Evolutionary conservation across 2,113 vertebrate genomes (phyloP).

Genomic region (Sorex araneus): DNA sequence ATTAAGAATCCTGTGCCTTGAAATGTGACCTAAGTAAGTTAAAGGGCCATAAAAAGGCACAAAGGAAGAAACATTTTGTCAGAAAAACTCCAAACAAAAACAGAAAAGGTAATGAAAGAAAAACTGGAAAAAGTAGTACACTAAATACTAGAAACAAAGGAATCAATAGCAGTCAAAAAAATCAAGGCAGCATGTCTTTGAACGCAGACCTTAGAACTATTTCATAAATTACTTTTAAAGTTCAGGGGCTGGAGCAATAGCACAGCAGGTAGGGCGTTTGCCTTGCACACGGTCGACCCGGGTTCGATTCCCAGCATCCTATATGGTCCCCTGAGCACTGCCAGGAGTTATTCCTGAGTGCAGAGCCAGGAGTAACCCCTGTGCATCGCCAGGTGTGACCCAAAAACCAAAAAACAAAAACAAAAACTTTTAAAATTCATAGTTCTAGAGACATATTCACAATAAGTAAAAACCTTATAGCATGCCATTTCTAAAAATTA

Average conservation of each 20-base stretch:
- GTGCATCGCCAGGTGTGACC: too few species aligned
- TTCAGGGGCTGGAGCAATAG: too few species aligned
- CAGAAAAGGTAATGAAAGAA: background rate
- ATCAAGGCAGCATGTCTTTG: background rate
- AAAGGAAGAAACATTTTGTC: background rate
- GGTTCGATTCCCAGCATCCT: too few species aligned
- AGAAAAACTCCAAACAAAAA: background rate
- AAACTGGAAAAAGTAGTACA: background rate
- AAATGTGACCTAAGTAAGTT: background rate
- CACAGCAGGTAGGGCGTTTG: too few species aligned
- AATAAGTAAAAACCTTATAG: background rate
- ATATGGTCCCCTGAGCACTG: too few species aligned
- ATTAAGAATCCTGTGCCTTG: background rate
- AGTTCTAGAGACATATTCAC: background rate
- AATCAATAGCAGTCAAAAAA: background rate
- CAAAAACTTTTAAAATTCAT: background rate
- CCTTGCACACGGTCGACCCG: too few species aligned
- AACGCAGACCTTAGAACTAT: background rate
- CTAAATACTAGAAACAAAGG: background rate
- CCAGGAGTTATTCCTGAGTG: too few species aligned
- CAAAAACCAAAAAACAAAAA: too few species aligned
- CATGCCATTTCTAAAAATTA: background rate
- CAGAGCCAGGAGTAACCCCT: too few species aligned
- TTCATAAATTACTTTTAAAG: background rate
- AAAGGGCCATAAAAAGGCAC: background rate